Base-by-base conservation (phyloP, 2,797 vertebrate species). In the Acanthurus leucopareius region DNA sequence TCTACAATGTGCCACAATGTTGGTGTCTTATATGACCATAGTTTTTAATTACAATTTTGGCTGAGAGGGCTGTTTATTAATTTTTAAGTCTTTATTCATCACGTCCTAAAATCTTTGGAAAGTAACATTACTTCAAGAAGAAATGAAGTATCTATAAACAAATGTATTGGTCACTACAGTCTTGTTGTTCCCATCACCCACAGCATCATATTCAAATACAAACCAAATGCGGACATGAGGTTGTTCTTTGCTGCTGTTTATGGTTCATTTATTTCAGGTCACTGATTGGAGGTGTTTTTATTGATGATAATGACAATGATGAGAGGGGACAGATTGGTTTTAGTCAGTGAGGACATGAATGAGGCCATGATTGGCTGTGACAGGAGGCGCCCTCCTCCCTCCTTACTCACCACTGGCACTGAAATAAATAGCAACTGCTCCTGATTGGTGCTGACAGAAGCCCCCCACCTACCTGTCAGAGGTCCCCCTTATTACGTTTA, bases 381-480 rank as follows among this genome's bases (percentile, higher is more conserved):
- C 80, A 84, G 73, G 10, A 19, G 20, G n/a, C 1, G 8, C 44
- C 42, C 49, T 60, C 64, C 66, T 56, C 47, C 52, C 57, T 75
- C 45, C 32, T 72, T 7, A 7, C 40, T 79, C 73, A 74, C 68
- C 75, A 72, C 28, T 72, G 64, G 63, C n/a, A 53, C 58, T 22
- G 53, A 51, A 59, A 60, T 42, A 38, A 75, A 71, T 10, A 44
- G 51, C 19, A 58, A 8, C 16, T 25, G 25, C 38, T 51, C 7
- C 64, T 80, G 62, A 79, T 72, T 77, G 62, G 65, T 57, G 49
- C 35, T 58, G 82, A 79, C 66, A 71, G 73, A 59, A 69, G 20
- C 61, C 69, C 67, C 40, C 80, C 71, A 51, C 85, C 60, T 47
- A 35, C 51, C 38, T 59, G 25, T 42, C 63, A 65, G 45, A 51